A percentile compares a stretch with the other conserved stretches of the same genome.
These are phyloP conservation scores for human (Homo sapiens) DNA, from an alignment of 2,113 vertebrate species.

Conservation along the genomic window GRCh38 chr1:242942501-242943000, in stretches of 20 bases:
- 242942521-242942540: neutral
- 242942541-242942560: neutral
- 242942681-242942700: neutral
- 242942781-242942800: neutral
- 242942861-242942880: neutral
- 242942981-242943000: neutral
- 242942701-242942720: neutral
- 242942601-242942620: neutral
- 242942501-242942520: neutral
- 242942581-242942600: neutral
- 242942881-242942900: neutral
- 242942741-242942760: neutral
- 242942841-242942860: neutral
- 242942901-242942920: neutral
- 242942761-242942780: neutral
- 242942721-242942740: neutral
- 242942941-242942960: neutral
- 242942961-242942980: neutral
- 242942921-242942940: neutral
- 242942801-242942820: neutral
- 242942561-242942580: neutral
- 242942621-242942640: neutral
- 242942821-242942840: neutral
- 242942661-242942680: neutral
- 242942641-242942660: neutral